Conservation (phyloP, 2,113 vertebrate genomes). For the Halcyon senegalensis region DNA sequence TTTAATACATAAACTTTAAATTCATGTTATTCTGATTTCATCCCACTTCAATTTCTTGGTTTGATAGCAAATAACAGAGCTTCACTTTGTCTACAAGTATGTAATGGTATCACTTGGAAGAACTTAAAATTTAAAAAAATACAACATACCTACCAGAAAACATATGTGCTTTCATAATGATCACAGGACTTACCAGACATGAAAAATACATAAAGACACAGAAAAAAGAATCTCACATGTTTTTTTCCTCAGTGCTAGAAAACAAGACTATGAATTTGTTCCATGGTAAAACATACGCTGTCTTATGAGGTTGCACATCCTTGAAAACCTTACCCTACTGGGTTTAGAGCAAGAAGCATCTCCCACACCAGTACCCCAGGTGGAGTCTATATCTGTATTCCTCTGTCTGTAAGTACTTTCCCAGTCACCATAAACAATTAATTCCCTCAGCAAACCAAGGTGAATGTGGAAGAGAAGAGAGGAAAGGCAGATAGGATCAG, state of each 20-base stretch:
- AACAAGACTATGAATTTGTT: not conserved
- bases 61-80: slow-evolving; percentile 19
- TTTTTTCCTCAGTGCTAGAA: not conserved
- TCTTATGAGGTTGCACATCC: not conserved
- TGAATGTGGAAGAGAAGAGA: not conserved
- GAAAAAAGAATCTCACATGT: not conserved
- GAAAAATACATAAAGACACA: not conserved
- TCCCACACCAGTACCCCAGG: not conserved
- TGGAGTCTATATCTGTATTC: not conserved
- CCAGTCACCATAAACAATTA: not conserved
- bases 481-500: not conserved
- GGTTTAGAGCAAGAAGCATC: not conserved
- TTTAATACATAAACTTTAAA: slow-evolving; percentile 55
- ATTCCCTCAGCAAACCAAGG: not conserved
- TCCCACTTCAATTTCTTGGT: slow-evolving; percentile 26
- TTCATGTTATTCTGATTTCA: slow-evolving; percentile 50
- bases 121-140: not conserved
- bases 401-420: not conserved
- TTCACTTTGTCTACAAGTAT: not conserved
- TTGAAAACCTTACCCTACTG: not conserved
- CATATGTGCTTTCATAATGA: not conserved
- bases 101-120: slow-evolving; percentile 5
- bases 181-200: not conserved
- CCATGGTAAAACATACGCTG: not conserved
- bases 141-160: not conserved